These are phyloP conservation scores for Lacerta bilineata DNA, from an alignment of 2,797 vertebrate genomes.

Conservation along the genomic window DNA sequence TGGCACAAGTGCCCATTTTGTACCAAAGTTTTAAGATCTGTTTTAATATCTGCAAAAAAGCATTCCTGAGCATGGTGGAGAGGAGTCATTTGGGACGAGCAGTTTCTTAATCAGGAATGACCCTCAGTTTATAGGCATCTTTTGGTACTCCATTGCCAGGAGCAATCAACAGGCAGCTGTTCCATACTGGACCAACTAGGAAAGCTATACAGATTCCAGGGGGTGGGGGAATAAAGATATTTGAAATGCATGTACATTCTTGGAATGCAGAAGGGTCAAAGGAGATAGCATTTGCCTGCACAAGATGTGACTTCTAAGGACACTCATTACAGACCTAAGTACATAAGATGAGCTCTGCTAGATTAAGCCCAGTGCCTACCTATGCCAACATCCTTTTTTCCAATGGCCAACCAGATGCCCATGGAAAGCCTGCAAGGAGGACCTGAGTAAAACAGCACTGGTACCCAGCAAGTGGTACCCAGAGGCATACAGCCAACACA, in stretches of 20 bases:
- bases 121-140: slow-evolving; percentile 52
- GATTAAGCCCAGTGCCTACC: not conserved
- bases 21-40: slow-evolving; percentile 74
- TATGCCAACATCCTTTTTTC: not conserved
- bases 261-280: not conserved
- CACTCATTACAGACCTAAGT: not conserved
- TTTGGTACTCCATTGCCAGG: not conserved
- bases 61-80: slow-evolving; percentile 80
- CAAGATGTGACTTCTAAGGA: not conserved
- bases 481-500: not conserved
- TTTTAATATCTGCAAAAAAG: slow-evolving; percentile 74
- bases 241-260: not conserved
- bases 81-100: slow-evolving; percentile 61
- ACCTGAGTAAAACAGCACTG: no score
- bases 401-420: no score
- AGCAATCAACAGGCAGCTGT: slow-evolving; percentile 16
- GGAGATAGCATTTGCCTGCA: not conserved
- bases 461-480: no score
- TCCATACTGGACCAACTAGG: not conserved
- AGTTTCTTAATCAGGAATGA: slow-evolving; percentile 69
- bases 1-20: slow-evolving; percentile 69
- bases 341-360: not conserved
- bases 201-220: slow-evolving; percentile 2
- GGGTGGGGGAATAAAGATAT: not conserved
- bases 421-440: no score